phyloP scores from a whole-genome alignment of 2,888 invertebrate genomes.

The Cylloceria caligata region DNA sequence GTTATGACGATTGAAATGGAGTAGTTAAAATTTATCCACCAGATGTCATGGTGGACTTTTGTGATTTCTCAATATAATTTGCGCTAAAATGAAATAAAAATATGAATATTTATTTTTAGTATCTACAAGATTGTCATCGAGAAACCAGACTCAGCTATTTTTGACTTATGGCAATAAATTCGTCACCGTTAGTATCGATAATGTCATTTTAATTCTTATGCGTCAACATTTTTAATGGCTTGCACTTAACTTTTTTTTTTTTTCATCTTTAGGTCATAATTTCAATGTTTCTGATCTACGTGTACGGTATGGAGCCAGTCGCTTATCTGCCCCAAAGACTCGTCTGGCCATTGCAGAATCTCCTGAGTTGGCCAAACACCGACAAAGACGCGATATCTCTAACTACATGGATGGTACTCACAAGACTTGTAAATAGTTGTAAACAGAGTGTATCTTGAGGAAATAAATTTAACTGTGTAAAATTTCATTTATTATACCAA shows the following conservation, averaged over 20 bases:
- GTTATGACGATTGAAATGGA: too few relatives aligned
- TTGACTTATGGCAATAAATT: conserved; percentile 73
- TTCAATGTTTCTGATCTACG: conserved; percentile 72
- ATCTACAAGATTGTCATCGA: conserved; percentile 67
- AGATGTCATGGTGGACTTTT: too few relatives aligned
- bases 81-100: neutral
- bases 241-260: conserved; percentile 42
- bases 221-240: neutral
- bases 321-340: conserved; percentile 76
- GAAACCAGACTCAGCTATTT: conserved; percentile 69
- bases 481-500: conserved; percentile 27
- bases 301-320: conserved; percentile 78
- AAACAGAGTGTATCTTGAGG: conserved; percentile 61
- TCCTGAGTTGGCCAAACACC: conserved; percentile 80
- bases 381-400: conserved; percentile 79
- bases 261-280: conserved; percentile 75
- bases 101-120: conserved; percentile 69
- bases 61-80: too few relatives aligned
- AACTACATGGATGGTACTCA: conserved; percentile 76
- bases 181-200: conserved; percentile 77
- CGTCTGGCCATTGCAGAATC: conserved; percentile 77
- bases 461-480: conserved; percentile 47
- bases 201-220: neutral
- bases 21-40: too few relatives aligned
- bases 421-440: conserved; percentile 70